Percentiles rank a stretch among this genome's conserved stretches.
phyloP scores from a whole-genome alignment of 2,797 vertebrate genomes.

The Melanotaenia boesemani region DNA sequence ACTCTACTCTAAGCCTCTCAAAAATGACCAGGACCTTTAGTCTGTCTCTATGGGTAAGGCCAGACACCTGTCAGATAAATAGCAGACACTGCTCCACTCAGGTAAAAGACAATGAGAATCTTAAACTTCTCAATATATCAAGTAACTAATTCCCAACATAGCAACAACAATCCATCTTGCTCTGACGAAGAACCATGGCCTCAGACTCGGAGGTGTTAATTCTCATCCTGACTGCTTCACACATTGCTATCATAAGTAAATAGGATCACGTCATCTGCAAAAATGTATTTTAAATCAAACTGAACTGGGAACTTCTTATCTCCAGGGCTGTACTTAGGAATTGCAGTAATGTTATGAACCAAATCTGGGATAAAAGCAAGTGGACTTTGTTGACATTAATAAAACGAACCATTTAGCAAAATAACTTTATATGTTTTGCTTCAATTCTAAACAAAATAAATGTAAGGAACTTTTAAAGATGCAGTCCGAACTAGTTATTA shows the following conservation, averaged over 20 bases:
- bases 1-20: too few species aligned
- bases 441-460: too few species aligned
- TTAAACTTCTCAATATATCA: neutral
- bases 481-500: too few species aligned
- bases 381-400: neutral
- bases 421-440: too few species aligned
- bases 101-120: neutral
- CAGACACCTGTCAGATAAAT: neutral
- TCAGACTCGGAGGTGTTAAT: neutral
- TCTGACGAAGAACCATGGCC: neutral
- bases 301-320: neutral
- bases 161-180: neutral
- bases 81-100: neutral
- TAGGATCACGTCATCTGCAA: neutral
- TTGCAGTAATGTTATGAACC: neutral
- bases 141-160: too few species aligned
- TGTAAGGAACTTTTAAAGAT: too few species aligned
- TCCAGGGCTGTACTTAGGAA: neutral
- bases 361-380: neutral
- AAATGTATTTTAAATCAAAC: neutral
- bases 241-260: neutral
- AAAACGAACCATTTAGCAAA: neutral
- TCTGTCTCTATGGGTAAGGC: neutral
- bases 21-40: neutral
- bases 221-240: neutral